Conservation (phyloP, 2,797 vertebrate species). For the Falco biarmicus region DNA sequence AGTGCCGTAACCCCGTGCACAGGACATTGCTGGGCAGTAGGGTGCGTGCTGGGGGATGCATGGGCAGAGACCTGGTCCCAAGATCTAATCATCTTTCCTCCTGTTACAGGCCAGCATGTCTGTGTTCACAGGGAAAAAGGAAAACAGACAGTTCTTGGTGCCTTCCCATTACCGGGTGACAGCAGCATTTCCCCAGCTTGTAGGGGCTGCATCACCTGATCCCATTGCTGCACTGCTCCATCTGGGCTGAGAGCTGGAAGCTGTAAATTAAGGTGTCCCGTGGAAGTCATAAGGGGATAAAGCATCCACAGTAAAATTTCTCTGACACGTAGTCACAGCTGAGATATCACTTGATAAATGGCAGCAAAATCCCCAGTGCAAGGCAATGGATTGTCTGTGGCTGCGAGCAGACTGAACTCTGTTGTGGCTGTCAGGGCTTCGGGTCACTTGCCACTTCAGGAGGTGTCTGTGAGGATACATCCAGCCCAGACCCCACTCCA, state of each 20-base stretch:
- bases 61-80: neutral
- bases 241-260: conserved; percentile 20
- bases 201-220: neutral
- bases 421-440: neutral
- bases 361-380: neutral
- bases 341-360: conserved; percentile 55
- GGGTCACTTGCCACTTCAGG: neutral
- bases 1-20: rapidly evolving
- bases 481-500: neutral
- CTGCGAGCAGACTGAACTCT: neutral
- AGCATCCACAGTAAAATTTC: conserved; percentile 47
- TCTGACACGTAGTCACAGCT: conserved; percentile 64
- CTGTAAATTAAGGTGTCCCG: conserved; percentile 43
- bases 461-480: rapidly evolving
- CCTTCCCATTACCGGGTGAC: neutral
- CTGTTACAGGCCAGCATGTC: neutral
- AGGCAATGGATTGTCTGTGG: neutral
- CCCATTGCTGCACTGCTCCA: neutral
- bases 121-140: neutral
- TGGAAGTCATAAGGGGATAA: neutral
- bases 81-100: neutral
- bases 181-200: neutral
- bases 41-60: neutral
- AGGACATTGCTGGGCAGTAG: rapidly evolving
- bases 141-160: neutral